Evolutionary conservation across 2,113 vertebrate genomes (phyloP).

Genomic region (Tapirus terrestris): DNA sequence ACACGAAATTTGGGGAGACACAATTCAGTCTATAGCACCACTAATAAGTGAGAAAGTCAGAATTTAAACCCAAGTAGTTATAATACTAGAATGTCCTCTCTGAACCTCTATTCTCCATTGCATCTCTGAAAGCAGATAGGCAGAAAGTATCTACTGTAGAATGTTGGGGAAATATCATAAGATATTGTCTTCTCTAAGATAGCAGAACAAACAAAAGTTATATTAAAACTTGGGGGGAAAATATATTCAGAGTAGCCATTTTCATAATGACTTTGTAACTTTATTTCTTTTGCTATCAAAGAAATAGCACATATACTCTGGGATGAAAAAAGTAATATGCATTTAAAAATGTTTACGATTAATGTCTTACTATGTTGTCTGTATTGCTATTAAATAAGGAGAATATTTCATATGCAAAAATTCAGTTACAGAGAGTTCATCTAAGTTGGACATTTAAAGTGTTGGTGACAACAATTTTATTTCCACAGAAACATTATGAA

Average conservation of each 20-base stretch:
- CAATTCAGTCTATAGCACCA: background rate
- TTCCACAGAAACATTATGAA: conserved; percentile 29
- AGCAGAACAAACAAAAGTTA: background rate
- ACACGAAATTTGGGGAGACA: background rate
- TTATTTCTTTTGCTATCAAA: conserved; percentile 35
- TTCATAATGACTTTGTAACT: background rate
- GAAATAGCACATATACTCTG: background rate
- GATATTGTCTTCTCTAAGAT: background rate
- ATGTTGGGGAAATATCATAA: background rate
- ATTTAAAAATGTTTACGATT: conserved; percentile 8
- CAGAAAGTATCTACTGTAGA: background rate
- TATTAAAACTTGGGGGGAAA: background rate
- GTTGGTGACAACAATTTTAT: conserved; percentile 30
- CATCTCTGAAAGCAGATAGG: background rate
- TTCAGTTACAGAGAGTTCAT: background rate
- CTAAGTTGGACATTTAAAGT: background rate
- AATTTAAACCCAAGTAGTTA: background rate
- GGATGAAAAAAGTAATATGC: conserved; percentile 1
- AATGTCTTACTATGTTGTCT: background rate
- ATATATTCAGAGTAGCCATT: background rate
- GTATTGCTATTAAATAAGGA: background rate
- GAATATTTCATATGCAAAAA: conserved; percentile 12
- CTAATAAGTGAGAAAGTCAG: background rate
- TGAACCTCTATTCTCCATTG: background rate
- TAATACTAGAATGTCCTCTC: background rate